Evolutionary conservation across 2,113 vertebrate genomes (phyloP), one percentile per base, ranked within the genome.

Genomic region (Coreoperca whiteheadi): DNA sequence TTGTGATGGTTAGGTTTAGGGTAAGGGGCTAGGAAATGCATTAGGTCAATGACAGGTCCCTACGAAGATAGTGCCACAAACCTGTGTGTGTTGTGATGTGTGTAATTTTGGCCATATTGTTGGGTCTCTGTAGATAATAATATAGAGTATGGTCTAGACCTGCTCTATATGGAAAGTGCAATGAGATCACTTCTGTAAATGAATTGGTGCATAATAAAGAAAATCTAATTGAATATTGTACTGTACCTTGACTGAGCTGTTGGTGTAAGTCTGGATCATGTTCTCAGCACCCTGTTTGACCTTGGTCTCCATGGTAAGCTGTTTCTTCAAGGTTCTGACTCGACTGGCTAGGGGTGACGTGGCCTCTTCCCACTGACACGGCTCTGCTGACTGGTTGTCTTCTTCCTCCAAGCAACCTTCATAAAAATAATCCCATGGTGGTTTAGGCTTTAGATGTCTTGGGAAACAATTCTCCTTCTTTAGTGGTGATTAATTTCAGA

Each of bases 201-300:
- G 32, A 34, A 34, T 34, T 34, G 32, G 32, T 34, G 32, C 32
- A 4, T 4, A 4, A 34, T 34, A 34, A 34, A 4, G 4, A 34
- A 34, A 34, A 34, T 5, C 6, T 3, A 34, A 34, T 34, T 34
- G 32, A 6, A 12, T 10, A 25, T 41, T 32, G 39, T 23, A 4
- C 23, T 23, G 8, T 80, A 98, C 98, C 96, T 98, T 99, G 30
- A 96, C 94, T 2, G 96, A 89, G 69, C 94, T 90, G 16, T 89
- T 95, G 74, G 96, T 95, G 65, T 96, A 99, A 6, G 96, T 98
- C 81, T 97, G 97, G 64, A 97, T 98, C 93, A 99, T 98, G 81
- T 98, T 99, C 93, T 98, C 97, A 0, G 98, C 98, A 6, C 98
- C 98, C 91, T 99, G 98, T 68, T 96, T 98, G n/a, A 99, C 98